phyloP scores from a whole-genome alignment of 2,113 vertebrate species.

The Erinaceus europaeus region DNA sequence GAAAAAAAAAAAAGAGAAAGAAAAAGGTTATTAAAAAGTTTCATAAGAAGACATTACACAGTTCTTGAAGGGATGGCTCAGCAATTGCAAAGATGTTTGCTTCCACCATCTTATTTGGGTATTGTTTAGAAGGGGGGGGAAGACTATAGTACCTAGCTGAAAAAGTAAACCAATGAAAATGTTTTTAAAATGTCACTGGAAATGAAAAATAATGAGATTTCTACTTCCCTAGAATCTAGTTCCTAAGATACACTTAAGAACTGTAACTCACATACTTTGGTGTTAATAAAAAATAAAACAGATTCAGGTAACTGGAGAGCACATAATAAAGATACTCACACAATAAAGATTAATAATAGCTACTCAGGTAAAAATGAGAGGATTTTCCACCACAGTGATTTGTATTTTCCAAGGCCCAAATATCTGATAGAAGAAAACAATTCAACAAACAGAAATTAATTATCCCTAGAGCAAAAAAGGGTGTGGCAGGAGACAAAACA shows the following conservation, averaged over 20 bases:
- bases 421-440: not conserved
- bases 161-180: not conserved
- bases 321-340: not conserved
- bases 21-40: not conserved
- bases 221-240: not conserved
- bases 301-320: not conserved
- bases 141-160: not conserved
- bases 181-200: not conserved
- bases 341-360: not conserved
- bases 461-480: not conserved
- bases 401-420: not conserved
- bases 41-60: not conserved
- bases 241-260: not conserved
- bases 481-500: not conserved
- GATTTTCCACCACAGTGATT: not conserved
- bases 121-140: not conserved
- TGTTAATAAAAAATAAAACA: not conserved
- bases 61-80: not conserved
- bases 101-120: not conserved
- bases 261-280: too few species aligned
- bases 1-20: not conserved
- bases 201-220: not conserved
- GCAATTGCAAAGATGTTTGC: not conserved
- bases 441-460: not conserved
- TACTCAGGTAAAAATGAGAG: not conserved